Evolutionary conservation across 2,113 vertebrate genomes (phyloP), one percentile per base, ranked within the genome.

Genomic region (Acanthisitta chloris): DNA sequence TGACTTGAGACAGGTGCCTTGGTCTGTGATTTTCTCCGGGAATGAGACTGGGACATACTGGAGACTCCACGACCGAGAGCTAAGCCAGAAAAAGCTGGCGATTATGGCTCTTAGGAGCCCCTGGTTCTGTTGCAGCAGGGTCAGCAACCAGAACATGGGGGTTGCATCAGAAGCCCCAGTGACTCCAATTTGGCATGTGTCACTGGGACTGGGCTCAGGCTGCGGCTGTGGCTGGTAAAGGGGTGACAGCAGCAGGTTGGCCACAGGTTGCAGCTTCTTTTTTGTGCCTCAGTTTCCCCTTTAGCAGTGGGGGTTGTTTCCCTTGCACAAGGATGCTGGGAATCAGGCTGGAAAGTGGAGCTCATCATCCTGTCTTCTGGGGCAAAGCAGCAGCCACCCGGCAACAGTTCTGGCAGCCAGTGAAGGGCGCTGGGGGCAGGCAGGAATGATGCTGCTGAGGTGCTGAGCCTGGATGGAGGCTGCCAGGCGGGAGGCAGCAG

Each of bases 321-420:
- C 17, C 18, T 74, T 23, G 9, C n/a, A 20, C 10, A 45, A 19
- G 17, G 16, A 10, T 55, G 24, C 34, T 40, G 24, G 26, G 20
- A 86, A 46, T 49, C 25, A 34, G 2, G 3, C 28, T 5, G 11
- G 36, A 54, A 58, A 95, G 42, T 0, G 2, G n/a, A 19, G 9
- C n/a, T 76, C 29, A 49, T 38, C 5, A 1, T 31, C 17, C 36
- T 1, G 3, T 15, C 17, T 71, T 42, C 51, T 0, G 0, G 59
- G 64, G 11, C 0, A 4, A 67, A 36, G 14, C 1, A 3, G 23
- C 76, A 86, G 42, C 2, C 7, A 23, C 5, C 6, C 4, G 1
- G 42, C 29, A 10, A n/a, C 73, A 36, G 42, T 31, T 76, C 26
- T 4, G 14, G 48, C 79, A 70, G 49, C 33, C 31, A 58, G 51